Evolutionary conservation across 2,797 vertebrate genomes (phyloP).

Genomic region (Galago senegalensis): DNA sequence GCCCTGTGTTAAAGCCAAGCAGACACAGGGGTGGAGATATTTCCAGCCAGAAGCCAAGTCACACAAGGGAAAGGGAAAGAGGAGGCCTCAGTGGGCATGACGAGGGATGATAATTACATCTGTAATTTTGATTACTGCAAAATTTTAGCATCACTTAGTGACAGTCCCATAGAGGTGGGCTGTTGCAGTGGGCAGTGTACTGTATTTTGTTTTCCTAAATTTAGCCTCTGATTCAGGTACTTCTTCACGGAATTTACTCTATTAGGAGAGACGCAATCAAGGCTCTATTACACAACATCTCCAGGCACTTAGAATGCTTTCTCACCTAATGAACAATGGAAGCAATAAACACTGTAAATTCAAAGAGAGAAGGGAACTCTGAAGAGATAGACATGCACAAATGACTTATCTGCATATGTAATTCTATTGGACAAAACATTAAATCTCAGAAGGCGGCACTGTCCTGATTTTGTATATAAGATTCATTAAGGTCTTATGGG

Average conservation of each 20-base stretch:
- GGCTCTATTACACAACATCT: background rate
- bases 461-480: constrained; percentile 42
- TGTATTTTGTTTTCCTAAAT: background rate
- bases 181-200: background rate
- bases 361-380: constrained; percentile 13
- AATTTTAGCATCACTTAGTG: background rate
- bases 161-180: background rate
- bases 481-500: constrained; percentile 37
- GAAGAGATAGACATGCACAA: constrained; percentile 54
- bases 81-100: background rate
- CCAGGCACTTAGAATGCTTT: background rate
- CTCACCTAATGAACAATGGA: constrained; percentile 3
- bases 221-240: background rate
- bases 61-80: background rate
- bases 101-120: background rate
- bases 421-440: constrained; percentile 4
- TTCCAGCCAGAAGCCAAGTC: background rate
- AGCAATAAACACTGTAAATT: background rate
- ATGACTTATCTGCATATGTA: constrained; percentile 49
- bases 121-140: background rate
- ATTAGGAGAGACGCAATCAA: constrained; percentile 14
- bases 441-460: background rate
- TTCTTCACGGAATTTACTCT: constrained; percentile 9
- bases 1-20: background rate
- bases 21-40: background rate